These are phyloP conservation scores for Forbesichthys agassizii DNA, from an alignment of 2,113 vertebrate species.

Conservation along the genomic window DNA sequence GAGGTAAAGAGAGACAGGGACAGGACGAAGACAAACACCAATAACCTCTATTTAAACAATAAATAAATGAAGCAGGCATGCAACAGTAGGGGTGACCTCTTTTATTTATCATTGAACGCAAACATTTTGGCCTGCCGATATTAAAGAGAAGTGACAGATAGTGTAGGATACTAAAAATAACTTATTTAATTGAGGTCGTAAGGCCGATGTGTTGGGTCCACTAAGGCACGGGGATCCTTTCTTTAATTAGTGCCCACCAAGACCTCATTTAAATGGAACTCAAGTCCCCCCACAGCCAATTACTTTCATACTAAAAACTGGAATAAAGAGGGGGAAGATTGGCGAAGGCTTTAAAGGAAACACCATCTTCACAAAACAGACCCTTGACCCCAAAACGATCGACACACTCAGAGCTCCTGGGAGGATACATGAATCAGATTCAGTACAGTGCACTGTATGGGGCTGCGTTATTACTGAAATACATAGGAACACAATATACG, in stretches of 20 bases:
- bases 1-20: background rate
- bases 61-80: constrained; percentile 21
- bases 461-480: constrained; percentile 49
- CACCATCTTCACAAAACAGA: constrained; percentile 55
- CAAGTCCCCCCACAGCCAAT: constrained; percentile 70
- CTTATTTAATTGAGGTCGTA: constrained; percentile 79
- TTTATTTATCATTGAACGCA: constrained; percentile 32
- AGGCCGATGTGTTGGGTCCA: constrained; percentile 67
- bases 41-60: background rate
- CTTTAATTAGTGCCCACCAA: constrained; percentile 82
- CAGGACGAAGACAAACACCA: background rate
- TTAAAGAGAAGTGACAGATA: constrained; percentile 38
- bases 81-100: constrained; percentile 11
- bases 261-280: constrained; percentile 77
- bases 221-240: constrained; percentile 72
- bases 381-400: constrained; percentile 42
- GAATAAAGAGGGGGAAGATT: constrained; percentile 53
- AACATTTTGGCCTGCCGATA: constrained; percentile 48
- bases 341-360: constrained; percentile 48
- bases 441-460: constrained; percentile 3
- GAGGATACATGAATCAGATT: constrained; percentile 46
- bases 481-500: constrained; percentile 46
- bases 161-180: constrained; percentile 76
- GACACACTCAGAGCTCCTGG: constrained; percentile 38
- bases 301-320: constrained; percentile 70